Percentiles rank a stretch among this genome's conserved stretches.
Evolutionary conservation across 2,888 invertebrate species (phyloP).

Genomic region (Crepidodera aurea): DNA sequence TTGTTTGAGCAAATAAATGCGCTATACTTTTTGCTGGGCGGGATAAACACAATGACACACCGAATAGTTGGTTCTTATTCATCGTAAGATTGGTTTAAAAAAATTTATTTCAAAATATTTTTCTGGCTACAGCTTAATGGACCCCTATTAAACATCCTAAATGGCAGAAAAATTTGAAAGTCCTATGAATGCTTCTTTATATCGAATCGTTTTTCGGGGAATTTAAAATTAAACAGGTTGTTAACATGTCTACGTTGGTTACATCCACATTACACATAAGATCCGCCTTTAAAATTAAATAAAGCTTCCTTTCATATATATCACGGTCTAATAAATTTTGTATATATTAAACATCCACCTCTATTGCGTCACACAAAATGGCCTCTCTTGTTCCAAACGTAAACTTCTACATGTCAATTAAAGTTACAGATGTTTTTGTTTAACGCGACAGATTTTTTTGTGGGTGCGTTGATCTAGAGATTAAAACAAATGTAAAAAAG

Average conservation of each 20-base stretch:
- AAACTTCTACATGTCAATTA: constrained; percentile 38
- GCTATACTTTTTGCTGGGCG: too few species aligned
- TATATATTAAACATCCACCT: constrained; percentile 47
- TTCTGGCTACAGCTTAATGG: too few species aligned
- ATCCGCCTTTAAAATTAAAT: constrained; percentile 48
- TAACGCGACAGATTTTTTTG: constrained; percentile 17
- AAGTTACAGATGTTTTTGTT: constrained; percentile 36
- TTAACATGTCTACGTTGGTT: constrained; percentile 51
- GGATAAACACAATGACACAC: too few species aligned
- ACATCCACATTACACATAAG: constrained; percentile 46
- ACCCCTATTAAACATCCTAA: too few species aligned
- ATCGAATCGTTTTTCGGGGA: constrained; percentile 37
- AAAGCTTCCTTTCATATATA: constrained; percentile 47
- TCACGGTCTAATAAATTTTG: constrained; percentile 46
- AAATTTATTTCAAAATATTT: too few species aligned
- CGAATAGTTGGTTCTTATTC: too few species aligned
- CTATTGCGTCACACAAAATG: constrained; percentile 37
- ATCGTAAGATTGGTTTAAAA: too few species aligned
- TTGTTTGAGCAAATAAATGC: too few species aligned
- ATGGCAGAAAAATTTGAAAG: background rate
- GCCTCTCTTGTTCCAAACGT: constrained; percentile 37
- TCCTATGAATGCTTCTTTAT: constrained; percentile 26
- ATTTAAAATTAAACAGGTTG: constrained; percentile 54
- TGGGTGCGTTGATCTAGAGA: constrained; percentile 24
- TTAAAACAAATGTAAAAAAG: constrained; percentile 9